Percentiles rank a stretch among this genome's conserved stretches.
Evolutionary conservation across 2,888 invertebrate genomes (phyloP).

Genomic region (Adela reaumurella): DNA sequence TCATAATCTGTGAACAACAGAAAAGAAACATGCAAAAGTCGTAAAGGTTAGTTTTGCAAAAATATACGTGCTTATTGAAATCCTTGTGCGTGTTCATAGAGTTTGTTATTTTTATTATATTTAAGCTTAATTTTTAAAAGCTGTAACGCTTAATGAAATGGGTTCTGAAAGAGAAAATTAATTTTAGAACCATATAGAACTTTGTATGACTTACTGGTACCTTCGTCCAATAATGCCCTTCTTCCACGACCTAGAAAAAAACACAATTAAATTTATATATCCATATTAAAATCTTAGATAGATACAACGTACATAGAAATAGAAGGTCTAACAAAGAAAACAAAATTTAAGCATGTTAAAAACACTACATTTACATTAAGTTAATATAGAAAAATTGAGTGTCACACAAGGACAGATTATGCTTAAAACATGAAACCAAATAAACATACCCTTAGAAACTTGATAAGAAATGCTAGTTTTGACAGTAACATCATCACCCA

Average conservation of each 20-base stretch:
- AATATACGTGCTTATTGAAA: neutral
- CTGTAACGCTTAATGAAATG: too few relatives aligned
- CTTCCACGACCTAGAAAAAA: conserved; percentile 19
- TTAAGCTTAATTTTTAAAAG: too few relatives aligned
- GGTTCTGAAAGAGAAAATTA: neutral
- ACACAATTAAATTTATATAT: conserved; percentile 2
- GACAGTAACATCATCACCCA: conserved; percentile 64
- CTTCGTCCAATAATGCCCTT: conserved; percentile 14
- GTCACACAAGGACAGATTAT: neutral
- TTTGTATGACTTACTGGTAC: conserved; percentile 6
- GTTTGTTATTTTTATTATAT: too few relatives aligned
- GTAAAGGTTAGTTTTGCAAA: neutral
- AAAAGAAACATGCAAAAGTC: conserved; percentile 34
- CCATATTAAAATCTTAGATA: too few relatives aligned
- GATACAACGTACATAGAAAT: conserved; percentile 1
- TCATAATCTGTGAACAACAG: conserved; percentile 44
- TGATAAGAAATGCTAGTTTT: conserved; percentile 78
- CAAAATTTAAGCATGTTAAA: neutral
- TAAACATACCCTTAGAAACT: conserved; percentile 63
- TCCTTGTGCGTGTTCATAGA: neutral
- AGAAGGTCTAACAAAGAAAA: conserved; percentile 6
- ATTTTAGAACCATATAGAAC: neutral
- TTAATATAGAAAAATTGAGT: conserved; percentile 1
- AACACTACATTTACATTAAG: conserved; percentile 4
- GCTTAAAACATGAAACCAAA: neutral